Evolutionary conservation across 2,797 vertebrate species (phyloP).

Genomic region (Vireo griseus): DNA sequence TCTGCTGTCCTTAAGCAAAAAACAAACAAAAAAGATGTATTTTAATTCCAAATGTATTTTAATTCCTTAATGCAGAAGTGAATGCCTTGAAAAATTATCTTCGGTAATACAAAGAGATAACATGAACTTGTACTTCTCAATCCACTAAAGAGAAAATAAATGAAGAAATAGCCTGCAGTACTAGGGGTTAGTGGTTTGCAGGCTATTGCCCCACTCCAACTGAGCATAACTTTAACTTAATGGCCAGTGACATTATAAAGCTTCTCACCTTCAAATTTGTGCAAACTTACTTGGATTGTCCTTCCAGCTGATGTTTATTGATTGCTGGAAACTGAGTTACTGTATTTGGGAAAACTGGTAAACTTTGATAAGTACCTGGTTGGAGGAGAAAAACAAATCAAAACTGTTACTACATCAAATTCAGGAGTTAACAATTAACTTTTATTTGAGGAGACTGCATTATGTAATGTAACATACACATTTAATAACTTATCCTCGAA

Average conservation of each 20-base stretch:
- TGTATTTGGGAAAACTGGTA: slow-evolving; percentile 74
- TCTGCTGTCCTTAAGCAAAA: slow-evolving; percentile 58
- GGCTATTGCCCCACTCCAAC: background rate
- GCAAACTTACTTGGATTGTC: slow-evolving; percentile 80
- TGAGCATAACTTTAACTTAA: background rate
- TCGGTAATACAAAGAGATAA: background rate
- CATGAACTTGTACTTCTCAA: background rate
- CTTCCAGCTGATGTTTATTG: slow-evolving; percentile 85
- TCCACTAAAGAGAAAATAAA: background rate
- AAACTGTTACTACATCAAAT: background rate
- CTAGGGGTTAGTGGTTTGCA: background rate
- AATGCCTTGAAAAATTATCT: background rate
- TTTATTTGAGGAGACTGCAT: background rate
- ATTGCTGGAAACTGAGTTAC: slow-evolving; percentile 88
- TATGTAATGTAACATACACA: background rate
- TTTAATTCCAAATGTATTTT: background rate
- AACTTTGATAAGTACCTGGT: slow-evolving; percentile 59
- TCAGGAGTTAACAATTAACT: background rate
- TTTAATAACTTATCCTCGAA: background rate
- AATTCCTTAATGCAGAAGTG: background rate
- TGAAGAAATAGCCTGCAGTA: background rate
- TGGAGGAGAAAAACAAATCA: background rate
- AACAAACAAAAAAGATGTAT: background rate
- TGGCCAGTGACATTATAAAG: background rate
- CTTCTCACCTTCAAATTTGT: background rate